Base-by-base conservation (phyloP, 2,113 vertebrate species). In the Cephalopterus ornatus region DNA sequence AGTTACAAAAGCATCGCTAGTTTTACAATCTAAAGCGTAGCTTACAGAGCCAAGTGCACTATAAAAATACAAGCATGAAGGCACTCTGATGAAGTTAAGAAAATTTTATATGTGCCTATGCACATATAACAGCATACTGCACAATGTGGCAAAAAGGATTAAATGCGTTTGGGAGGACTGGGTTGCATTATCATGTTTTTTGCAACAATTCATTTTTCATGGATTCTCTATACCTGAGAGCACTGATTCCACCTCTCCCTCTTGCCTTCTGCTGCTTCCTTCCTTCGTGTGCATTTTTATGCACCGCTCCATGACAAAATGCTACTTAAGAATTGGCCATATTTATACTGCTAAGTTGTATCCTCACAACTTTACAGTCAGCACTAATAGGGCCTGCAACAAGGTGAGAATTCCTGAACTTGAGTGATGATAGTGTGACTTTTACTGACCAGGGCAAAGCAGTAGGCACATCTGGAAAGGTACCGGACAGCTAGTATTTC, bases 251-350 rank as follows among this genome's bases (percentile, higher is more conserved):
- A 70, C 14, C 46, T 65, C 37, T 86, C 4, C 13, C 13, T 68
- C 53, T 58, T 67, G 26, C 23, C 47, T 77, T 65, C 17, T 56
- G 14, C 44, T 1, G 3, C 17, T 58, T 88, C 18, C 13, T 73
- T 74, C 22, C 33, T 15, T n/a, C n/a, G n/a, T n/a, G 11, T 14
- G 1, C 0, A 0, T 42, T 91, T 80, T 79, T 32, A 1, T 42
- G 19, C 63, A 42, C 26, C 86, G 23, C 23, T 77, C 16, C 35
- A 18, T 28, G 35, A 50, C 0, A 12, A 73, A 94, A 71, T 1
- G 12, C 35, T 58, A 26, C 27, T 79, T 52, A 75, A 83, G 82
- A 83, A 23, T 26, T 74, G 39, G 2, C n/a, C 20, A 9, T 50
- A 52, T 75, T 79, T 84, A 7, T 53, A 28, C 18, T 47, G 15